Evolutionary conservation across 2,797 vertebrate species (phyloP).

Genomic region (Pantherophis alleghaniensis): DNA sequence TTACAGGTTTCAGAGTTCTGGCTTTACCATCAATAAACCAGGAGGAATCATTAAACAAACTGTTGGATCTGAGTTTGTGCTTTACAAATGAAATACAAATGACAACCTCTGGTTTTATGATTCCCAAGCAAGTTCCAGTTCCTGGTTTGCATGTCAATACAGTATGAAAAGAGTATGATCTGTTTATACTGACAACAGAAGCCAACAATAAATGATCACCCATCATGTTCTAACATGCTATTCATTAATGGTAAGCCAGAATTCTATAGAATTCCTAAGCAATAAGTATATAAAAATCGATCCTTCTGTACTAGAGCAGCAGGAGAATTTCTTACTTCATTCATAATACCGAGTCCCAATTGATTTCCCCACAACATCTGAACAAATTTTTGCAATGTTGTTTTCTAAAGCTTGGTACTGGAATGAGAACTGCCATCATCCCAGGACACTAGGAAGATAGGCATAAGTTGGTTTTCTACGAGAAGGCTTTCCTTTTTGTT

Average conservation of each 20-base stretch:
- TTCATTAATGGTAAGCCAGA: not conserved
- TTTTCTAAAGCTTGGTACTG: not conserved
- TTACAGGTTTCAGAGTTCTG: not conserved
- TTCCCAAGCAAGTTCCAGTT: not conserved
- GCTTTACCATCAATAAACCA: not conserved
- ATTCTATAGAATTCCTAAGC: not conserved
- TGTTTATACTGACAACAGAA: not conserved
- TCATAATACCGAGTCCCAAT: not conserved
- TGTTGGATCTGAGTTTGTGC: not conserved
- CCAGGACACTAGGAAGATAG: not conserved
- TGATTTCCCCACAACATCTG: not conserved
- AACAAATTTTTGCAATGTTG: too few species aligned
- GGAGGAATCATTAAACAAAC: not conserved
- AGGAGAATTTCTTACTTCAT: not conserved
- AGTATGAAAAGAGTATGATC: not conserved
- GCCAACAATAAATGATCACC: not conserved
- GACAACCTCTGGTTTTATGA: not conserved
- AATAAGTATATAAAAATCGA: not conserved
- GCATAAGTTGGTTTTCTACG: not conserved
- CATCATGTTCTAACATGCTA: not conserved
- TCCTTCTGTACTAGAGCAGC: not conserved
- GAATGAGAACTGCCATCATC: not conserved
- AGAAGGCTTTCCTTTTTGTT: not conserved
- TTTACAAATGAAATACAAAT: not conserved
- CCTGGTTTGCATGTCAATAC: not conserved